phyloP scores from a whole-genome alignment of 2,888 invertebrate species.

The Minunthozetes semirufus region DNA sequence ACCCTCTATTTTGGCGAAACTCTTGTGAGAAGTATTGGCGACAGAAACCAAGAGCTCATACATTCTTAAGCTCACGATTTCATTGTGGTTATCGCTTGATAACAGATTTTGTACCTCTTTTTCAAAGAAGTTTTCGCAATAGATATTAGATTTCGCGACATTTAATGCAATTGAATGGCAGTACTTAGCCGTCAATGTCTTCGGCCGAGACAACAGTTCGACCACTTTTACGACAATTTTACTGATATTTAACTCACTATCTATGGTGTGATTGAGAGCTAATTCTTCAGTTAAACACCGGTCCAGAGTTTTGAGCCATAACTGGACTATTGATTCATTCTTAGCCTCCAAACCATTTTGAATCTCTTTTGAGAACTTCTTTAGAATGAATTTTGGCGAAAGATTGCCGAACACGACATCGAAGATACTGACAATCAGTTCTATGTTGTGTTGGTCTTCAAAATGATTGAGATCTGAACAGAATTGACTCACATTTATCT shows the following conservation, averaged over 20 bases:
- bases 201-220: slow-evolving; percentile 5
- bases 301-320: slow-evolving; percentile 35
- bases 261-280: slow-evolving; percentile 18
- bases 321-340: slow-evolving; percentile 18
- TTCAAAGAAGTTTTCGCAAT: slow-evolving; percentile 27
- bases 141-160: slow-evolving; percentile 27
- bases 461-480: background rate
- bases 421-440: slow-evolving; percentile 10
- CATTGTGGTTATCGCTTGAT: slow-evolving; percentile 1
- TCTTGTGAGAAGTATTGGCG: slow-evolving; percentile 23
- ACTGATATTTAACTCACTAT: slow-evolving; percentile 17
- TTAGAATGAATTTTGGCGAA: background rate
- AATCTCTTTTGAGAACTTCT: slow-evolving; percentile 3
- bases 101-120: slow-evolving; percentile 7
- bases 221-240: slow-evolving; percentile 2
- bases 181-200: slow-evolving; percentile 15
- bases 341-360: slow-evolving; percentile 15
- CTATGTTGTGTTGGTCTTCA: background rate
- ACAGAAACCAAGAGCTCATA: slow-evolving; percentile 30
- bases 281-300: slow-evolving; percentile 23
- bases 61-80: slow-evolving; percentile 27
- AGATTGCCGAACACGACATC: background rate
- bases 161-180: slow-evolving; percentile 27
- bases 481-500: slow-evolving; percentile 17
- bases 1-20: slow-evolving; percentile 21